These are phyloP conservation scores for Apamea epomidion DNA, from an alignment of 2,888 invertebrate species.

Conservation along the genomic window DNA sequence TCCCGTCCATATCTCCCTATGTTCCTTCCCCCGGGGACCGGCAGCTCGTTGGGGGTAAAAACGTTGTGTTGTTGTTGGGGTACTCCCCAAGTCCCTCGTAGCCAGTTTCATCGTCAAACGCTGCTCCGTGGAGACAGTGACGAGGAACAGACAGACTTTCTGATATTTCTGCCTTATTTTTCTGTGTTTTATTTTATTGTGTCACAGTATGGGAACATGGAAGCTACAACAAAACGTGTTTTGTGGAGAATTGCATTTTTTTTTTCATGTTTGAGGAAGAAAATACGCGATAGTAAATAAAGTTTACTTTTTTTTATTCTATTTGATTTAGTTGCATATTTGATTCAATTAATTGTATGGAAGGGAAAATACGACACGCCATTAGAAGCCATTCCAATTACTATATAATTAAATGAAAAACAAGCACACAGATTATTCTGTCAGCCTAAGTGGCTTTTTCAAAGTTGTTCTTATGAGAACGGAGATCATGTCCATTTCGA, in stretches of 20 bases:
- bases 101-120: conserved; percentile 40
- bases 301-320: too few species aligned
- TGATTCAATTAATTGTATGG: not conserved
- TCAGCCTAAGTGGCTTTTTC: too few species aligned
- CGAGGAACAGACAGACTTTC: conserved; percentile 19
- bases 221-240: not conserved
- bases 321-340: not conserved
- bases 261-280: not conserved
- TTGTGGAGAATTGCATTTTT: not conserved
- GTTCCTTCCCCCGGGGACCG: conserved; percentile 4
- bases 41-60: conserved; percentile 49
- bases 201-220: not conserved
- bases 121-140: conserved; percentile 21
- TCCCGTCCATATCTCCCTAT: not conserved
- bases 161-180: not conserved
- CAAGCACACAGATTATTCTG: not conserved
- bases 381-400: not conserved
- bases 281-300: not conserved
- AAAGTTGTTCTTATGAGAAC: not conserved
- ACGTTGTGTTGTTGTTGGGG: conserved; percentile 32
- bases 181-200: conserved; percentile 18
- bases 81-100: conserved; percentile 20
- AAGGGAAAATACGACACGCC: not conserved
- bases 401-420: too few species aligned
- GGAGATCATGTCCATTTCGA: not conserved